A percentile compares a stretch with the other conserved stretches of the same genome.
phyloP scores from a whole-genome alignment of 2,797 vertebrate genomes.

The Aulostomus chinensis region DNA sequence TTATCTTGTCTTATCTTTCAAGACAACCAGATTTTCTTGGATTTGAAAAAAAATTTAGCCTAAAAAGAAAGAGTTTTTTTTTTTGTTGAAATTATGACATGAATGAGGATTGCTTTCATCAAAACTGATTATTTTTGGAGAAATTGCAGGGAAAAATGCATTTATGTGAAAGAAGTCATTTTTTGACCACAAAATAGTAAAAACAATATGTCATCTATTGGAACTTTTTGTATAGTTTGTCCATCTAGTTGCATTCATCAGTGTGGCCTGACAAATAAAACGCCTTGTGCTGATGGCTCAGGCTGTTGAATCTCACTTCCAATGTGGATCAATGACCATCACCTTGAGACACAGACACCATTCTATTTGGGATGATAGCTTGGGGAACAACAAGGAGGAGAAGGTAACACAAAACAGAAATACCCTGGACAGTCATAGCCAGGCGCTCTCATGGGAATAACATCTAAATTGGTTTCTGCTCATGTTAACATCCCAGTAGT shows the following conservation, averaged over 20 bases:
- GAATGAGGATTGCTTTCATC: too few species aligned
- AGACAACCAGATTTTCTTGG: too few species aligned
- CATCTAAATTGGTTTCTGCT: constrained; percentile 73
- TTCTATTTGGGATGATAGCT: constrained; percentile 75
- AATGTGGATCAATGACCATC: constrained; percentile 72
- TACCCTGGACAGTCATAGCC: constrained; percentile 53
- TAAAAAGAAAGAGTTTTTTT: too few species aligned
- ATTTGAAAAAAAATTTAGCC: too few species aligned
- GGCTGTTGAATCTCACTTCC: constrained; percentile 61
- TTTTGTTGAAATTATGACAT: too few species aligned
- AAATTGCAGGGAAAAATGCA: too few species aligned
- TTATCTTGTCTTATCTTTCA: too few species aligned
- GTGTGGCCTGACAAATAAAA: constrained; percentile 47
- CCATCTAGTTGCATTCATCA: constrained; percentile 36
- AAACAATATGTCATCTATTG: too few species aligned
- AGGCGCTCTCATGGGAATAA: constrained; percentile 59
- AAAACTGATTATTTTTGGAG: too few species aligned
- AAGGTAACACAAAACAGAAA: constrained; percentile 74
- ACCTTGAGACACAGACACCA: constrained; percentile 72
- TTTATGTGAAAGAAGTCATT: too few species aligned
- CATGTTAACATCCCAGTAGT: constrained; percentile 59
- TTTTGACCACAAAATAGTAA: too few species aligned
- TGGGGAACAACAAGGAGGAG: constrained; percentile 65
- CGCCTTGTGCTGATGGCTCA: constrained; percentile 48
- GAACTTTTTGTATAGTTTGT: constrained; percentile 18